Evolutionary conservation across 1,140 invertebrate genomes (phyloP), one percentile per base, ranked within the genome.

Genomic region (Papilio dardanus): DNA sequence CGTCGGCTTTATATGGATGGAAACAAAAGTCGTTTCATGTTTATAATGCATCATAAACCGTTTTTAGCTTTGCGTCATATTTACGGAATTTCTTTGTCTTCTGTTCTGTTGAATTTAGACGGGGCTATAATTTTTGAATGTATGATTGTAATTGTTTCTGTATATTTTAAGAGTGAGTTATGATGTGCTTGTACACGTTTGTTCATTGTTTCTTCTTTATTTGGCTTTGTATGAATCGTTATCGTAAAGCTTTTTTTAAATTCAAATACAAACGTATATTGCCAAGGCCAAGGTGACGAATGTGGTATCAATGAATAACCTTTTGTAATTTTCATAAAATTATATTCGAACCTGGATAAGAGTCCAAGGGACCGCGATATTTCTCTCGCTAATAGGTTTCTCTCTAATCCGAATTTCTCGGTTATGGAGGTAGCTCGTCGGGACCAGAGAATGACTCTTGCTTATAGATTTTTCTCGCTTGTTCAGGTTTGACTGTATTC

Each of bases 11-110:
- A 33, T 40, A 37, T 68, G 33, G 31, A 3, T 31, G 33, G 30
- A 40, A 69, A 69, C 67, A 37, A 69, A 69, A 69, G 67, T 69
- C 28, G 35, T 24, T 66, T 66, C n/a, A 66, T 42, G 66, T 68
- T 69, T 40, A 24, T 37, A 35, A 67, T 67, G 66, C 66, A 67
- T 67, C 66, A 67, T 67, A 69, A 69, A 69, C 35, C 12, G 16
- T 69, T 21, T 40, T 69, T 28, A 69, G 35, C 67, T 40, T 40
- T 69, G 67, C 67, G 67, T 69, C 67, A 69, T 69, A 42, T 69
- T 69, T 69, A 21, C 35, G 67, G 67, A 69, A 69, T 69, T 69
- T 69, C 67, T 69, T 69, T 69, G 67, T 69, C 67, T 37, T 35
- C 19, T 69, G 67, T 69, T 37, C 67, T 1, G 31, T 62, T 62